Base-by-base conservation (phyloP, 1,140 invertebrate species). In the Pogonus chalceus region DNA sequence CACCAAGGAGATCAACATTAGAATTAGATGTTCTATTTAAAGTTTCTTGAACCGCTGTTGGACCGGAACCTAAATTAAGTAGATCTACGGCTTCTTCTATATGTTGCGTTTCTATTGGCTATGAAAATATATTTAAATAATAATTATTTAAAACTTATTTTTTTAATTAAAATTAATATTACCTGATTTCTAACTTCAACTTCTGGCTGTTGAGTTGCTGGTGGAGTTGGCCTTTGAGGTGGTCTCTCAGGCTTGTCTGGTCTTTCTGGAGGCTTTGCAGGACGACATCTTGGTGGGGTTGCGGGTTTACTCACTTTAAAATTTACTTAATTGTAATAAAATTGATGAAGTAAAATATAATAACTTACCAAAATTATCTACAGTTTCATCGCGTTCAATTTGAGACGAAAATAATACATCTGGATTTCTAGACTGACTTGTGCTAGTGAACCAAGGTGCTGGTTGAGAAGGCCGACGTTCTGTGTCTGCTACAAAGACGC, bases 371-470 rank as follows among this genome's bases (percentile, higher is more conserved):
- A 89, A 90, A 61, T 85, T 88, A 58, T 90, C 87, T 10, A 87
- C 72, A 58, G 82, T 84, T 67, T 91, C 88, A 47, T 90, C 86
- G 69, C 85, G 82, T 70, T 96, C 92, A 31, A 91, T 72, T 53
- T 83, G 83, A 1, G 82, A 85, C 14, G 83, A 82, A 65, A 94
- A 95, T 0, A 94, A 68, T 2, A 83, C 72, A 55, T 78, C 72
- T 51, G 84, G 69, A 63, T 78, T 70, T 1, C 84, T 70, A 46
- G 66, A 66, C 10, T 72, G 63, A 1, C 74, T 67, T 53, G 75
- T 72, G 59, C 83, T 79, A 2, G 77, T 75, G 54, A 85, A 76
- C 90, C 91, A 95, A 0, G 88, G 83, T n/a, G 83, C 80, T 23
- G 81, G 79, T 65, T 66, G 76, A 61, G 67, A 76, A 55, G 69